Evolutionary conservation across 1,140 invertebrate species (phyloP), one percentile per base, ranked within the genome.

Genomic region (Temnothorax nylanderi): DNA sequence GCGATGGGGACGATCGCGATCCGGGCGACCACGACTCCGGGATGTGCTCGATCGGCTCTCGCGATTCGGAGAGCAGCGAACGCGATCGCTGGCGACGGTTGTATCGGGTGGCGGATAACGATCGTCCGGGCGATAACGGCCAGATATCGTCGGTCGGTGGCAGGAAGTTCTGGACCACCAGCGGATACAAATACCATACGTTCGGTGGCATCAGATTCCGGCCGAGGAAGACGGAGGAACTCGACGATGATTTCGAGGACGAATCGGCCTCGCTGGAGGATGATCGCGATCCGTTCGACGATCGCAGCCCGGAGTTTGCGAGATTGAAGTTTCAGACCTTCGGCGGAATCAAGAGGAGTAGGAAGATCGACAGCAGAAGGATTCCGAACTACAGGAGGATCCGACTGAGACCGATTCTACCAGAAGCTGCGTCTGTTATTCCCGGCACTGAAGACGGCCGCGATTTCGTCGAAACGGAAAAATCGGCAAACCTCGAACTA

Each of bases 201-300:
- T 94, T 93, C 34, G 93, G 93, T 7, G 93, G 93, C 6, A 94
- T 94, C 47, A 92, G 84, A 47, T 87, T 47, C 0, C 8, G n/a
- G n/a, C 21, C 11, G 67, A 88, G 3, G 69, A 87, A 8, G 60
- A 65, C 13, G 85, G 87, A 92, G 4, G 32, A 37, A 6, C 11
- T 26, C 2, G 74, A 86, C 2, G 74, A 86, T 34, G 75, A 89
- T 8, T 54, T 77, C 21, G 54, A 78, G 1, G 82, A 84, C 0
- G 37, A 54, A 16, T 51, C 51, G 49, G 37, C 0, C 0, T 26
- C 11, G 16, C 3, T 44, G 47, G 75, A 77, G 10, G 13, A 77
- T 26, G 26, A 26, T 26, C 26, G 26, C 26, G 26, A 26, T 32
- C 3, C 18, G 8, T 7, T 60, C 21, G 37, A 47, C 2, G 64